phyloP scores from a whole-genome alignment of 2,113 vertebrate genomes.

The Sterrhoptilus dennistouni region DNA sequence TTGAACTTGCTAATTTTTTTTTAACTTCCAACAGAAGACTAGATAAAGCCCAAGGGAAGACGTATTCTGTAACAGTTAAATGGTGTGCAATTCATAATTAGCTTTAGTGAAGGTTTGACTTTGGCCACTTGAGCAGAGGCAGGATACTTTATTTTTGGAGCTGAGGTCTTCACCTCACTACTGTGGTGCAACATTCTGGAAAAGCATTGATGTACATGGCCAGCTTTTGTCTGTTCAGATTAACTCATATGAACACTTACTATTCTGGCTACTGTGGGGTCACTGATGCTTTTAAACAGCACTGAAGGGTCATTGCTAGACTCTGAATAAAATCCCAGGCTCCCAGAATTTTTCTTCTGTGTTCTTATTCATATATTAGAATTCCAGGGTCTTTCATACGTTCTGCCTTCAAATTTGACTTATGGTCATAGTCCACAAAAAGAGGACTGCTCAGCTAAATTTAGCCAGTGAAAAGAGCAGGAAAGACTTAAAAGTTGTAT shows the following conservation, averaged over 20 bases:
- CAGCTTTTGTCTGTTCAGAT: constrained; percentile 10
- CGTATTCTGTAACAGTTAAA: not conserved
- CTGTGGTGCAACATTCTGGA: not conserved
- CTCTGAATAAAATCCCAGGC: not conserved
- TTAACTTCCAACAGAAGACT: not conserved
- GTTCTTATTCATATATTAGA: not conserved
- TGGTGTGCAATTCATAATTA: not conserved
- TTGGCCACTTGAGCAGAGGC: not conserved
- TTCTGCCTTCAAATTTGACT: constrained; percentile 3
- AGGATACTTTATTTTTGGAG: constrained; percentile 12
- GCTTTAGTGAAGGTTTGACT: not conserved
- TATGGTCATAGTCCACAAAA: not conserved
- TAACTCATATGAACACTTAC: not conserved
- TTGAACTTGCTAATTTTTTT: not conserved
- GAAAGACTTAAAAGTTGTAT: not conserved
- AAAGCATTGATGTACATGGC: not conserved
- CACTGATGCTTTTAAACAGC: not conserved
- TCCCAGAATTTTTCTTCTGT: not conserved
- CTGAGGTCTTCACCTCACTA: not conserved
- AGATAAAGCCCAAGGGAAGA: not conserved
- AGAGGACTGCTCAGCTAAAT: constrained; percentile 6
- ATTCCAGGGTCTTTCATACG: not conserved
- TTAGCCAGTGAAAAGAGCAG: not conserved
- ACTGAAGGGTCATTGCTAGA: not conserved
- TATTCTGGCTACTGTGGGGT: not conserved